A percentile compares a stretch with the other conserved stretches of the same genome.
phyloP scores from a whole-genome alignment of 2,888 invertebrate genomes.

The Pseudococcus jackbeardsleyi region DNA sequence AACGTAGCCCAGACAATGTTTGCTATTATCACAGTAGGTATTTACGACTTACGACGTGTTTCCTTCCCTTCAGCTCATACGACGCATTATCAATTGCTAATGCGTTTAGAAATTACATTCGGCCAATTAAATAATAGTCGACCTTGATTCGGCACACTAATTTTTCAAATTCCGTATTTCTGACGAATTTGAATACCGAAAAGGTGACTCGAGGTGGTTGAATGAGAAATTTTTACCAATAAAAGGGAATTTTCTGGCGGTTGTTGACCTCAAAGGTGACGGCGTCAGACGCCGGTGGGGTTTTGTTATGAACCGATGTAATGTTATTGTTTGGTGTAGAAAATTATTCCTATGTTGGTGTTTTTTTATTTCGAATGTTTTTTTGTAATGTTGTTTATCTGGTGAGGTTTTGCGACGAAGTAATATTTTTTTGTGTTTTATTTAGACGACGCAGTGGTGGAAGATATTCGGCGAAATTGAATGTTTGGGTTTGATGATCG shows the following conservation, averaged over 20 bases:
- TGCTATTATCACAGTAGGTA: conserved; percentile 87
- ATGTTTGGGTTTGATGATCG: conserved; percentile 91
- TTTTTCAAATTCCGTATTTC: conserved; percentile 29
- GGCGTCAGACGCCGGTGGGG: neutral
- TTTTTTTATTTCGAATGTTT: neutral
- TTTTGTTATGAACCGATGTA: neutral
- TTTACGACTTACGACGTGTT: conserved; percentile 32
- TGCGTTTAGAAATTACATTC: conserved; percentile 23
- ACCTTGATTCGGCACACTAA: conserved; percentile 17
- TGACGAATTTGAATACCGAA: neutral
- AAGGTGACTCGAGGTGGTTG: neutral
- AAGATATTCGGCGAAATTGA: conserved; percentile 92
- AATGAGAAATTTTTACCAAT: neutral
- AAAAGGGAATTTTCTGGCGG: neutral
- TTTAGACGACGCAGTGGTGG: conserved; percentile 92
- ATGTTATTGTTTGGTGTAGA: neutral
- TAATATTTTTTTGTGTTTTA: conserved; percentile 67
- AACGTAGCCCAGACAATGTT: conserved; percentile 99
- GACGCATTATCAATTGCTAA: conserved; percentile 10
- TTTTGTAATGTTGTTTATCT: neutral
- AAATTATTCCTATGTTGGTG: neutral
- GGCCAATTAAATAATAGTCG: conserved; percentile 30
- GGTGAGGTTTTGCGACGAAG: neutral
- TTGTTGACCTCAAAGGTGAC: neutral
- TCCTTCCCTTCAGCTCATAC: neutral